A percentile compares a stretch with the other conserved stretches of the same genome.
Conservation (phyloP, 30 jellyfish, hydroid and myxozoan genomes). For the Phacellophora camtschatica region DNA sequence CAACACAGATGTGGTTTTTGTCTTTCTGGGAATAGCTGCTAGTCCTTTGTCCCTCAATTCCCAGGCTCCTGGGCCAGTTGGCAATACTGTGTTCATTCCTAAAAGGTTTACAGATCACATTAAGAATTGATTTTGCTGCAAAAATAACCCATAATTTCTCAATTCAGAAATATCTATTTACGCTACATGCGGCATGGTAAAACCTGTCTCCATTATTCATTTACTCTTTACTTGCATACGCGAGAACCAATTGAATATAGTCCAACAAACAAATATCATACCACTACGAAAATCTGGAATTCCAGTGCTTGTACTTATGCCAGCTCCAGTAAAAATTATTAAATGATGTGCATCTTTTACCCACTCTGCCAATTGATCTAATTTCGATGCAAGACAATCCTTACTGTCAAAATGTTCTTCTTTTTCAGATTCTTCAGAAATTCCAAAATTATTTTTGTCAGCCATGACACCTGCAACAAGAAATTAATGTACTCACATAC, state of each 20-base stretch:
- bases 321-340: constrained; percentile 91
- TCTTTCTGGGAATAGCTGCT: constrained; percentile 8
- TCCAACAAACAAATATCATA: background rate
- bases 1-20: constrained; percentile 30
- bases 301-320: constrained; percentile 91
- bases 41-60: constrained; percentile 73
- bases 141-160: too few relatives aligned
- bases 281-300: constrained; percentile 95
- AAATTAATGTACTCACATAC: too few relatives aligned
- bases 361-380: constrained; percentile 75
- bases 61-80: constrained; percentile 98
- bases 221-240: too few relatives aligned
- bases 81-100: constrained; percentile 82
- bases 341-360: constrained; percentile 51
- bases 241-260: background rate
- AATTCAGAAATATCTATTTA: too few relatives aligned
- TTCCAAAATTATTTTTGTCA: constrained; percentile 49
- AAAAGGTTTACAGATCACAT: too few relatives aligned
- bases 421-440: constrained; percentile 52
- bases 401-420: constrained; percentile 71
- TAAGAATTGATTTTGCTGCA: too few relatives aligned
- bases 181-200: background rate
- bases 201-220: background rate
- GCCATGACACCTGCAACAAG: constrained; percentile 33
- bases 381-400: constrained; percentile 23